Conservation (phyloP, 1,140 invertebrate species). For the Capitella teleta region DNA sequence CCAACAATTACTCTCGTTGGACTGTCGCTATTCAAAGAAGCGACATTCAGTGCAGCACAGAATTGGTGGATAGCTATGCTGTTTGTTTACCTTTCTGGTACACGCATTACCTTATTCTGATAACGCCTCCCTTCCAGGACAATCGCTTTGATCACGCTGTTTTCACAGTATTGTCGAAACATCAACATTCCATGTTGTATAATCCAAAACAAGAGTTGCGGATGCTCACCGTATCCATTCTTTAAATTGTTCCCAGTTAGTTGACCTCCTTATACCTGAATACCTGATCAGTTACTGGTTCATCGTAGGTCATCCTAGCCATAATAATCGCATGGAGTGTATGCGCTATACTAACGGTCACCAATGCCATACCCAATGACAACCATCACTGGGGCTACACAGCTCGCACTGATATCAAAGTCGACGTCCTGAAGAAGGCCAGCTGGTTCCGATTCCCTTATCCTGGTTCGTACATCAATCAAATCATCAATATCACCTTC, state of each 20-base stretch:
- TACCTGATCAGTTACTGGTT: not conserved
- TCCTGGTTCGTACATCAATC: conserved; percentile 53
- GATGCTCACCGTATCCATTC: conserved; percentile 14
- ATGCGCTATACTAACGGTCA: conserved; percentile 60
- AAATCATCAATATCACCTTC: too few relatives aligned
- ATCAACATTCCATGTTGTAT: conserved; percentile 4
- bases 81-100: conserved; percentile 43
- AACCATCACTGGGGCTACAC: conserved; percentile 60
- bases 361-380: conserved; percentile 56
- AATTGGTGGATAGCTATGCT: conserved; percentile 66
- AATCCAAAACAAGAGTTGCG: conserved; percentile 12
- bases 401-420: conserved; percentile 65
- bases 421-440: conserved; percentile 60
- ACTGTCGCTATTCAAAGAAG: conserved; percentile 41
- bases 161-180: conserved; percentile 11
- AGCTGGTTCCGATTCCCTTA: conserved; percentile 76
- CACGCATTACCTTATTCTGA: too few relatives aligned
- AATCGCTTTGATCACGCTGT: conserved; percentile 6
- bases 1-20: conserved; percentile 8
- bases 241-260: conserved; percentile 12
- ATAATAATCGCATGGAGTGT: conserved; percentile 68
- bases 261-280: not conserved
- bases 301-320: conserved; percentile 48
- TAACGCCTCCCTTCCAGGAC: conserved; percentile 10
- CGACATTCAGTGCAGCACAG: conserved; percentile 58